These are phyloP conservation scores for Amphipoea lucens DNA, from an alignment of 2,888 invertebrate species.

Conservation along the genomic window DNA sequence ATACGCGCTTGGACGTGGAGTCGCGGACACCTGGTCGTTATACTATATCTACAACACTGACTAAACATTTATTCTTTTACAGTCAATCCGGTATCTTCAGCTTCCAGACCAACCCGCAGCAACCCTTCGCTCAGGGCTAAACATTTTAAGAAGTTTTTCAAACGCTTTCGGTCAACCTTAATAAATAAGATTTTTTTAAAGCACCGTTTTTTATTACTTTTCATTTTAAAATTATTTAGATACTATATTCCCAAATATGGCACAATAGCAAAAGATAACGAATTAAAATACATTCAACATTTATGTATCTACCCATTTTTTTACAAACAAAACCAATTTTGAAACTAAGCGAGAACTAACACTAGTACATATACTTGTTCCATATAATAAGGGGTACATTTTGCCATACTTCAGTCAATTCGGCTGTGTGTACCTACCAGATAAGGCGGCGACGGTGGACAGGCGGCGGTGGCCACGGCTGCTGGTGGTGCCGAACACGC, in stretches of 20 bases:
- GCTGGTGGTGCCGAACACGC: no score
- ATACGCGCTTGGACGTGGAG: not conserved
- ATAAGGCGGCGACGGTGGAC: no score
- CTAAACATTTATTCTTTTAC: conserved; percentile 61
- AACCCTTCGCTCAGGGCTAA: conserved; percentile 75
- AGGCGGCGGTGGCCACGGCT: no score
- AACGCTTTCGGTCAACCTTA: not conserved
- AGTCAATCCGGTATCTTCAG: conserved; percentile 75
- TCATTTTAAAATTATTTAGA: not conserved
- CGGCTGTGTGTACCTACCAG: no score
- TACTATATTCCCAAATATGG: not conserved
- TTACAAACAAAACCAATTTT: not conserved
- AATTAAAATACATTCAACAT: not conserved
- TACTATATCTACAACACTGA: not conserved
- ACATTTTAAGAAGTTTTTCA: not conserved
- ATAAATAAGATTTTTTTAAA: conserved; percentile 29
- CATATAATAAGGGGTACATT: no score
- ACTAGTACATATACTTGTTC: no score
- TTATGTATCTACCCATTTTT: not conserved
- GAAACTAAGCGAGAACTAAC: no score
- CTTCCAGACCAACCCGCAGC: conserved; percentile 72
- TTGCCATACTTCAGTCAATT: no score
- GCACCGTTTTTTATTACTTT: not conserved
- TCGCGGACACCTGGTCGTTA: not conserved
- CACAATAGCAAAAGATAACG: not conserved